Evolutionary conservation across 2,113 vertebrate species (phyloP).

Genomic region (Gasterosteus nipponicus): DNA sequence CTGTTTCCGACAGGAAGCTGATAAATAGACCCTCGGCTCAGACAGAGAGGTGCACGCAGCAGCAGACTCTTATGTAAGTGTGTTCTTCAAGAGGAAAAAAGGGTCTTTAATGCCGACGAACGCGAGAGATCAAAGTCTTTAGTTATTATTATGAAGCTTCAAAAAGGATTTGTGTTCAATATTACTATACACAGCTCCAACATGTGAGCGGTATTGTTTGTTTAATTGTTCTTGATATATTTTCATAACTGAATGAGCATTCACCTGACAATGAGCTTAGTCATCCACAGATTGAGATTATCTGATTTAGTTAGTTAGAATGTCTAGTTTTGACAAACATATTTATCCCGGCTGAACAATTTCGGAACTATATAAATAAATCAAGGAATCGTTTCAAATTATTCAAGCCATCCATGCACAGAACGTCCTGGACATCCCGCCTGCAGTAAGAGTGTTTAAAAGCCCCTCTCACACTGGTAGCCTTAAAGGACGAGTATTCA

Average conservation of each 20-base stretch:
- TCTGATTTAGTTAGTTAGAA: not conserved
- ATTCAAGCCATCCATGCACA: not conserved
- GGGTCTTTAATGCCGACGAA: not conserved
- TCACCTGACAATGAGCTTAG: no score
- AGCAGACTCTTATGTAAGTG: conserved; percentile 11
- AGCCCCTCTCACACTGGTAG: no score
- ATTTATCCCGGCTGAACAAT: no score
- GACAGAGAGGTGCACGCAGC: not conserved
- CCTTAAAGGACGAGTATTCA: not conserved
- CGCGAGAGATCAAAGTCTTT: not conserved
- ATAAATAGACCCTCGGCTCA: conserved; percentile 22
- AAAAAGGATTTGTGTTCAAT: not conserved
- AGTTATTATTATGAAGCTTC: not conserved
- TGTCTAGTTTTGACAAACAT: not conserved
- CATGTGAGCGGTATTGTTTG: no score
- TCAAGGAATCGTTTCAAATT: not conserved
- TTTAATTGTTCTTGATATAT: not conserved
- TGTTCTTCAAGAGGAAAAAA: not conserved
- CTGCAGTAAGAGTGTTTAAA: not conserved
- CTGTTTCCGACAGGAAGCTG: conserved; percentile 19
- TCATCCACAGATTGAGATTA: not conserved
- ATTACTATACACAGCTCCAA: not conserved
- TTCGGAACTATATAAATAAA: not conserved
- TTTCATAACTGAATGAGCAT: not conserved
- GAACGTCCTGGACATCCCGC: not conserved